phyloP scores from a whole-genome alignment of 2,888 invertebrate genomes.

The Microctonus aethiopoides region DNA sequence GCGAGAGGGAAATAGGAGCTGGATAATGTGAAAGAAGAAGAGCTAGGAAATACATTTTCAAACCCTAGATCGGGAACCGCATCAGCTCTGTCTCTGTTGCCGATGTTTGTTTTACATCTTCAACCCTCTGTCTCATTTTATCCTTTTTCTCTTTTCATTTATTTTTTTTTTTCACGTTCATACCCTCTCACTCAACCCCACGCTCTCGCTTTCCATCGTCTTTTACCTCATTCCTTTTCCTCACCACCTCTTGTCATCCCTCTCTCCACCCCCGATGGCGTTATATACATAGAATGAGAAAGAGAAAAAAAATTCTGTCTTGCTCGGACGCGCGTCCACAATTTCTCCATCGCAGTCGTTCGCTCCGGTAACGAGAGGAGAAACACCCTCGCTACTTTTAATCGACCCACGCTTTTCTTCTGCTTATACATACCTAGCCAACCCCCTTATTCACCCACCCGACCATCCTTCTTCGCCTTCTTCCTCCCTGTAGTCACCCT shows the following conservation, averaged over 20 bases:
- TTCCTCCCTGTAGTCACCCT: conserved; percentile 28
- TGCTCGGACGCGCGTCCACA: conserved; percentile 15
- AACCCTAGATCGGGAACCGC: conserved; percentile 45
- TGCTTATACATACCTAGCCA: conserved; percentile 66
- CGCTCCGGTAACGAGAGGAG: conserved; percentile 67
- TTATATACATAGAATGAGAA: conserved; percentile 29
- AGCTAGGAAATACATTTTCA: conserved; percentile 36
- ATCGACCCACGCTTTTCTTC: conserved; percentile 68
- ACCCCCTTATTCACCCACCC: too few species aligned
- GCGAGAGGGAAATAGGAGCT: conserved; percentile 17
- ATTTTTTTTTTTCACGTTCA: conserved; percentile 42
- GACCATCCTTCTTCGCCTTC: conserved; percentile 40
- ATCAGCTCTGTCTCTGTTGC: conserved; percentile 42
- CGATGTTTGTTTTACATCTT: conserved; percentile 47
- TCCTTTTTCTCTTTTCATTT: too few species aligned
- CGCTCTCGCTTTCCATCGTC: conserved; percentile 22
- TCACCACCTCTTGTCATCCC: conserved; percentile 11
- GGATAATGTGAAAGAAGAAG: conserved; percentile 14
- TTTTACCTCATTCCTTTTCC: conserved; percentile 40
- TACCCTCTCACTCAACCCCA: conserved; percentile 44
- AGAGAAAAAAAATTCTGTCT: too few species aligned
- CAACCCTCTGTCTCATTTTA: too few species aligned
- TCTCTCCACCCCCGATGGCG: too few species aligned
- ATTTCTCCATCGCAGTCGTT: conserved; percentile 43
- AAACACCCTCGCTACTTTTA: conserved; percentile 68